These are phyloP conservation scores for Poeciliopsis occidentalis DNA, from an alignment of 2,113 vertebrate species.

Conservation along the genomic window DNA sequence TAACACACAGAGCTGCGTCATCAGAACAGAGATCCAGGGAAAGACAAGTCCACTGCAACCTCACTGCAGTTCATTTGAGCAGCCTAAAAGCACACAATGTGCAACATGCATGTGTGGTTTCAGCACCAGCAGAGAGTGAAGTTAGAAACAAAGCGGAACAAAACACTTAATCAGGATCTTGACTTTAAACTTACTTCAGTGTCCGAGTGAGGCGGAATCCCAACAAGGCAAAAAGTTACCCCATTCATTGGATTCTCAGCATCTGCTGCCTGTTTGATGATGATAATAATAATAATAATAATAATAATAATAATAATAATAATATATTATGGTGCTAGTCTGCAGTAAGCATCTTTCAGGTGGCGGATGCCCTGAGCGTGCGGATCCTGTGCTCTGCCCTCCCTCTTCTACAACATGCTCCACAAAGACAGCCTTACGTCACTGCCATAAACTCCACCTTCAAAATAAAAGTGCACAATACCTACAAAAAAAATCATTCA, in stretches of 20 bases:
- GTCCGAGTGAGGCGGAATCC: constrained; percentile 86
- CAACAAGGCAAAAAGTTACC: constrained; percentile 94
- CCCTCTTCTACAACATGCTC: neutral
- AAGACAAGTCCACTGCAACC: neutral
- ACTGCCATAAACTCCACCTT: neutral
- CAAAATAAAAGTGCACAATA: neutral
- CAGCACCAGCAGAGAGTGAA: neutral
- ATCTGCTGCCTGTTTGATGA: neutral
- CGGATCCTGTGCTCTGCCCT: neutral
- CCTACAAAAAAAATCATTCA: neutral
- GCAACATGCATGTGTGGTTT: too few relatives aligned
- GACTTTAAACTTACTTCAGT: constrained; percentile 75
- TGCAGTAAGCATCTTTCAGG: neutral
- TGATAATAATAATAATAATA: neutral
- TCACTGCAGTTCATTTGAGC: neutral
- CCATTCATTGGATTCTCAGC: constrained; percentile 87
- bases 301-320: neutral
- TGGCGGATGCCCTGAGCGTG: neutral
- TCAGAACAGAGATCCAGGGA: neutral
- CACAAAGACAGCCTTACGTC: neutral
- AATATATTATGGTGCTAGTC: neutral
- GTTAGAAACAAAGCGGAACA: neutral
- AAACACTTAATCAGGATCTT: constrained; percentile 3
- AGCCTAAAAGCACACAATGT: neutral
- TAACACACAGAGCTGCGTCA: neutral